Base-by-base conservation (phyloP, 2,888 invertebrate genomes). In the Tortricodes alternella region DNA sequence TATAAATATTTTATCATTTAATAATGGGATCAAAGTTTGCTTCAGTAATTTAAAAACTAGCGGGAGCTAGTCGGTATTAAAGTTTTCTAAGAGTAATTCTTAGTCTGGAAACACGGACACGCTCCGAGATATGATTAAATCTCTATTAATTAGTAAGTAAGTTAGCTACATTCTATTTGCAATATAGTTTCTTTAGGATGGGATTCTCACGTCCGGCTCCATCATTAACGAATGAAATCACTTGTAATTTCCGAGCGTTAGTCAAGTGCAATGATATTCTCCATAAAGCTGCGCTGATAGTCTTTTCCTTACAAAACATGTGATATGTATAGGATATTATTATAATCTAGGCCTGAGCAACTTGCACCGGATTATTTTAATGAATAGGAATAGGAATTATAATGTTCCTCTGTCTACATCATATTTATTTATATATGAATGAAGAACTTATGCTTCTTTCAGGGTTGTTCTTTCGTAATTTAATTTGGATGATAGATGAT, bases 361-460 rank as follows among this genome's bases (percentile, higher is more conserved):
- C 58, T 63, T 63, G 63, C 65, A 59, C 51, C 46, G 77, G 77
- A 83, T 83, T 85, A 84, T 83, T 83, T 82, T 81, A 85, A 87
- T 83, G 83, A 86, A 84, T 76, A 80, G 77, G 69, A n/a, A n/a
- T n/a, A n/a, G n/a, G n/a, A n/a, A n/a, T n/a, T n/a, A n/a, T n/a
- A n/a, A n/a, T 85, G 85, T 86, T 85, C 82, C 65, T 62, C 65
- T 67, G 68, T 71, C 71, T 63, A 71, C 67, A 41, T 73, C 80
- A 79, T 79, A 79, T 76, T 78, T 84, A 82, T 86, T 86, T 84
- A 80, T 83, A 86, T 85, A 87, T 82, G 82, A 85, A 85, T 84
- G 80, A 81, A 69, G 74, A 80, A 83, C 80, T 81, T 81, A 79
- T 78, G 59, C 76, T 73, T 70, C 70, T 56, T 64, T 27, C 63